Evolutionary conservation across 2,888 invertebrate species (phyloP).

Genomic region (Micropterix aruncella): DNA sequence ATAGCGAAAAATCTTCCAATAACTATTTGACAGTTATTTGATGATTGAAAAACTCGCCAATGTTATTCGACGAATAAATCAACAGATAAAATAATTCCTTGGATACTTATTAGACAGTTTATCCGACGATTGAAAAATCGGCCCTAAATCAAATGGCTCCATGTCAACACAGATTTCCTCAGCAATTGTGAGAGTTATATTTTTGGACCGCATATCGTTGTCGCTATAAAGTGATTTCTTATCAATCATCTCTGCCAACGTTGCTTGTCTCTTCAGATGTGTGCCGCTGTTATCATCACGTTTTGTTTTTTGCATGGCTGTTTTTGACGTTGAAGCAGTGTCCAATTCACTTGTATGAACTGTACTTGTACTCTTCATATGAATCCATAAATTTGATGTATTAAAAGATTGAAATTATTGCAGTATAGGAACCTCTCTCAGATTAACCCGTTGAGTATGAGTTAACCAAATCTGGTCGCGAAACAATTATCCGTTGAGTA

Average conservation of each 20-base stretch:
- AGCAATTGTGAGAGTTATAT: neutral
- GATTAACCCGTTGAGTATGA: too few species aligned
- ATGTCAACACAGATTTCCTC: neutral
- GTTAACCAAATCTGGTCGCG: neutral
- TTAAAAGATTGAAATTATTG: neutral
- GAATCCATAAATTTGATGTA: neutral
- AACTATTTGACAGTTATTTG: too few species aligned
- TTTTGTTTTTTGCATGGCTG: neutral
- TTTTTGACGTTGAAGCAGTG: neutral
- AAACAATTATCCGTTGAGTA: neutral
- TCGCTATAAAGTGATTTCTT: neutral
- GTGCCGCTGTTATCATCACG: neutral
- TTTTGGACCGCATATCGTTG: neutral
- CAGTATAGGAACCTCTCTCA: neutral
- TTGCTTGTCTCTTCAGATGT: neutral
- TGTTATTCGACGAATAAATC: too few species aligned
- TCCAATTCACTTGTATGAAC: neutral
- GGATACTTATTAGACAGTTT: too few species aligned
- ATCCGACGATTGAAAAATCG: too few species aligned
- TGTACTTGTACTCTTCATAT: neutral
- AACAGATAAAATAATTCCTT: too few species aligned
- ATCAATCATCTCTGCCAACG: neutral
- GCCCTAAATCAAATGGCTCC: neutral
- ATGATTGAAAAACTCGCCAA: too few species aligned
- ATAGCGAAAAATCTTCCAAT: too few species aligned